Conservation (phyloP, 2,888 invertebrate species). For the Amphipyra berbera region DNA sequence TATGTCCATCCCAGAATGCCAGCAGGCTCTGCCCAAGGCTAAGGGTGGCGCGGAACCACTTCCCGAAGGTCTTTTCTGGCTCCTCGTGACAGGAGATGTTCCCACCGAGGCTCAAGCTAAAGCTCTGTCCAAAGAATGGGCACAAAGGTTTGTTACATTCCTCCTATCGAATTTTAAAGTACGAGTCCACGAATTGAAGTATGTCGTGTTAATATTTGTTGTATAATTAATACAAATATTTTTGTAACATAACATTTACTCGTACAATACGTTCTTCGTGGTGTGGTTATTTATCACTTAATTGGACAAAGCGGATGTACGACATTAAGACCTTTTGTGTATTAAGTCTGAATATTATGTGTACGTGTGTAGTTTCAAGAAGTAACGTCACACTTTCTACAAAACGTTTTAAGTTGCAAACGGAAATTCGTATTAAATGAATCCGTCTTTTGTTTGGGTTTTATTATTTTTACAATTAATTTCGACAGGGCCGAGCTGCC, state of each 20-base stretch:
- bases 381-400: too few species aligned
- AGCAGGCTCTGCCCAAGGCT: slow-evolving; percentile 92
- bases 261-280: not conserved
- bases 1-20: slow-evolving; percentile 96
- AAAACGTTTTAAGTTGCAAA: too few species aligned
- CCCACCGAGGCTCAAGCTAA: slow-evolving; percentile 93
- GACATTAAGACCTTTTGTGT: not conserved
- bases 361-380: too few species aligned
- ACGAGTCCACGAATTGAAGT: not conserved
- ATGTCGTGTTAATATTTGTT: not conserved
- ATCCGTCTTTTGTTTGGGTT: not conserved
- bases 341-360: not conserved
- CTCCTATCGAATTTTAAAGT: not conserved
- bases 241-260: not conserved
- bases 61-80: slow-evolving; percentile 95
- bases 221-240: not conserved
- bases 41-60: slow-evolving; percentile 92
- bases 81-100: slow-evolving; percentile 93
- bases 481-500: slow-evolving; percentile 95
- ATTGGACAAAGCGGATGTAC: not conserved
- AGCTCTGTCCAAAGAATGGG: slow-evolving; percentile 95
- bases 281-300: not conserved
- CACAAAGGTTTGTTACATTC: slow-evolving; percentile 80
- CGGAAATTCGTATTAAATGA: not conserved
- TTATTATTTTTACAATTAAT: not conserved